These are phyloP conservation scores for Anarrhichthys ocellatus DNA, from an alignment of 2,113 vertebrate genomes.

Conservation along the genomic window DNA sequence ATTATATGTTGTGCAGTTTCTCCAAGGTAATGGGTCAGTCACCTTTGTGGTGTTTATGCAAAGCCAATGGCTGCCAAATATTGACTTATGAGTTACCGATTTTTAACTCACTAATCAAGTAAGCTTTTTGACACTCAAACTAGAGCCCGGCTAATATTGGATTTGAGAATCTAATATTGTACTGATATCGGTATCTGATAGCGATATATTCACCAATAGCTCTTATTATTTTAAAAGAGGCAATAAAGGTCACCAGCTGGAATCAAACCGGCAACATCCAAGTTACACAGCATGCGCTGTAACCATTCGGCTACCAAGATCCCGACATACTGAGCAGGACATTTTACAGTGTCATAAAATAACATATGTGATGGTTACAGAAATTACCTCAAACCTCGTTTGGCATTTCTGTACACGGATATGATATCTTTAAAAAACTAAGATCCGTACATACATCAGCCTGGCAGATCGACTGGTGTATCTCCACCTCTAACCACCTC, in stretches of 20 bases:
- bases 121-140: not conserved
- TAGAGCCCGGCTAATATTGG: not conserved
- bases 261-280: not conserved
- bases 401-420: not conserved
- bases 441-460: not conserved
- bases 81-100: too few species aligned
- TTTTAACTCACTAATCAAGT: not conserved
- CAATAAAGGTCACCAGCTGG: not conserved
- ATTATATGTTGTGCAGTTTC: not conserved
- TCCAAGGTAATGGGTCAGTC: not conserved
- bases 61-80: not conserved
- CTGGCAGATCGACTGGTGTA: not conserved
- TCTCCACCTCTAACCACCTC: not conserved
- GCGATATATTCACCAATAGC: not conserved
- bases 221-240: not conserved
- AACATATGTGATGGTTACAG: not conserved
- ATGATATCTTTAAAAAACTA: not conserved
- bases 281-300: not conserved
- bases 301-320: not conserved
- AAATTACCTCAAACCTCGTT: not conserved
- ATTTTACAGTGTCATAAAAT: not conserved
- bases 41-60: not conserved
- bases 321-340: not conserved
- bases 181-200: not conserved
- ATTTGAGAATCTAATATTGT: not conserved